Conservation (phyloP, 2,797 vertebrate genomes). For the Mus minutoides region DNA sequence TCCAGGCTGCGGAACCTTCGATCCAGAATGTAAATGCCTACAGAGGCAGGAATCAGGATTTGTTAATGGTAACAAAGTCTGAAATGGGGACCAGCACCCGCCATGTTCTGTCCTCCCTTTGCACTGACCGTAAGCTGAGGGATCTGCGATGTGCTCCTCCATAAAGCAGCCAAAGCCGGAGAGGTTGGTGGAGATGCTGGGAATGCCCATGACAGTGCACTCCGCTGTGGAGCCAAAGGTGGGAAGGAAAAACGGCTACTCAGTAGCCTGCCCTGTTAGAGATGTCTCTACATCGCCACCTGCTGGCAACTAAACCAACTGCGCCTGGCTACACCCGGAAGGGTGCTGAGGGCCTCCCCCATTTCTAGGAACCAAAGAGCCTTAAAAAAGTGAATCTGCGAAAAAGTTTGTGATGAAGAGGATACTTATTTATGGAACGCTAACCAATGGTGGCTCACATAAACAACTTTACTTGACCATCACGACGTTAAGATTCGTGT, state of each 20-base stretch:
- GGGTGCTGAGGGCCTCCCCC: not conserved
- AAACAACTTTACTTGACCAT: not conserved
- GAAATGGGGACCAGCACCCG: not conserved
- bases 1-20: conserved; percentile 92
- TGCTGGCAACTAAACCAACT: conserved; percentile 4
- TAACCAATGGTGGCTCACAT: not conserved
- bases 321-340: not conserved
- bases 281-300: conserved; percentile 25
- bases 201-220: conserved; percentile 98
- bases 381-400: not conserved
- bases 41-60: not conserved
- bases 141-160: conserved; percentile 97
- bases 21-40: conserved; percentile 97
- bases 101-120: not conserved
- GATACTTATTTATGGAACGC: not conserved
- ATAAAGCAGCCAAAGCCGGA: conserved; percentile 98
- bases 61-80: not conserved
- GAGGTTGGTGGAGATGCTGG: conserved; percentile 96
- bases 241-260: not conserved
- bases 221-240: conserved; percentile 88
- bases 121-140: conserved; percentile 92
- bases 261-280: not conserved
- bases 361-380: not conserved
- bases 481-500: not conserved
- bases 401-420: not conserved